A percentile compares a stretch with the other conserved stretches of the same genome.
Conservation (phyloP, 2,113 vertebrate genomes). For the Melierax canorus region DNA sequence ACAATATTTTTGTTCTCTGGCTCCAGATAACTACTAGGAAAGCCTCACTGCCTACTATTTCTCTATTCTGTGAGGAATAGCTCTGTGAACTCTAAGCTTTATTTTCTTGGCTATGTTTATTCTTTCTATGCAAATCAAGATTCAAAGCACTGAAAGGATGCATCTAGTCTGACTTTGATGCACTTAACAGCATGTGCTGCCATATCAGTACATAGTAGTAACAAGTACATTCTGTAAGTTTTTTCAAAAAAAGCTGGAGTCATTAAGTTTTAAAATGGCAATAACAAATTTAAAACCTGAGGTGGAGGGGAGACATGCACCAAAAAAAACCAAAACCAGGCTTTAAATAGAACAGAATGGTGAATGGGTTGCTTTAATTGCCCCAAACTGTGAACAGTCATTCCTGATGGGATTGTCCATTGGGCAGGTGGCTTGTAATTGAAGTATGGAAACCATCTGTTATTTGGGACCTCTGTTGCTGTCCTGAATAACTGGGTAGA, state of each 20-base stretch:
- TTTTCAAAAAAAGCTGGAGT: background rate
- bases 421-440: background rate
- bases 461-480: background rate
- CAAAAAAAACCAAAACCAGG: background rate
- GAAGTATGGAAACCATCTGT: background rate
- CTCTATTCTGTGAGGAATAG: background rate
- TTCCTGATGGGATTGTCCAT: background rate
- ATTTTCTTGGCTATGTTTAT: background rate
- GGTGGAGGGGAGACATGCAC: rapidly evolving
- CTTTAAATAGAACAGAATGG: background rate
- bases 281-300: background rate
- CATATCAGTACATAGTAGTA: background rate
- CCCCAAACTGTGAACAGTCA: background rate
- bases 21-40: background rate
- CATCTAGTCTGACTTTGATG: background rate
- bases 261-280: background rate
- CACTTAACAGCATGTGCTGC: background rate
- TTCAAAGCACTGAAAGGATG: background rate
- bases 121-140: background rate
- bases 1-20: conserved; percentile 16
- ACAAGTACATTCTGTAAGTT: background rate
- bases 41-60: background rate
- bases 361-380: background rate
- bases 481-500: background rate
- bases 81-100: background rate